Evolutionary conservation across 2,888 invertebrate genomes (phyloP).

Genomic region (Drosophila pegasa): DNA sequence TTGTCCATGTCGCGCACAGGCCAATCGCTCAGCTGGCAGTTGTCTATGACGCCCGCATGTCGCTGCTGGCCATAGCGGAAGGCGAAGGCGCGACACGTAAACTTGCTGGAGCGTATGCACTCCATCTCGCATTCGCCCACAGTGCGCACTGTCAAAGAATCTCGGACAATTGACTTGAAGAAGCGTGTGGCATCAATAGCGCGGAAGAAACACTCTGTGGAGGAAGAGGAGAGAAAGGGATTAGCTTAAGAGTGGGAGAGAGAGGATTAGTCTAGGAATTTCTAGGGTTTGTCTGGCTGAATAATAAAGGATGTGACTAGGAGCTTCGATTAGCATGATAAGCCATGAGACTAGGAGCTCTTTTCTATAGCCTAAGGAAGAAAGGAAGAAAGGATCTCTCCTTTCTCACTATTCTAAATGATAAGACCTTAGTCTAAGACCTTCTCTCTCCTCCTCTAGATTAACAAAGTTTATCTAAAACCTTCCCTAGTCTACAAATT

Average conservation of each 20-base stretch:
- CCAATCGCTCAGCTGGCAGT: constrained; percentile 92
- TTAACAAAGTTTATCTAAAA: too few relatives aligned
- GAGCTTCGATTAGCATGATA: too few relatives aligned
- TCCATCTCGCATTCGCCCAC: constrained; percentile 93
- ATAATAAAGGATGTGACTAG: not conserved
- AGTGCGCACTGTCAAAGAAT: constrained; percentile 88
- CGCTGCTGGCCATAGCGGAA: constrained; percentile 89
- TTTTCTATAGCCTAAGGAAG: not conserved
- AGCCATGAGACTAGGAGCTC: too few relatives aligned
- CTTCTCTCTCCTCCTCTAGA: not conserved
- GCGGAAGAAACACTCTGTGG: constrained; percentile 92
- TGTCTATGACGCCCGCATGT: constrained; percentile 89
- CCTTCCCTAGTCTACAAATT: too few relatives aligned
- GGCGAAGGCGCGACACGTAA: constrained; percentile 93
- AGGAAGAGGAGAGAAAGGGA: too few relatives aligned
- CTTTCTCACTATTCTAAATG: too few relatives aligned
- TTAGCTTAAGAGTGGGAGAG: not conserved
- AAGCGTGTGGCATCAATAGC: constrained; percentile 91
- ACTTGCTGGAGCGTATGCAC: constrained; percentile 89
- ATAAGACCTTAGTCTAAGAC: not conserved
- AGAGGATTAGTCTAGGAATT: not conserved
- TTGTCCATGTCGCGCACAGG: constrained; percentile 88
- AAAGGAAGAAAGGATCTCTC: not conserved
- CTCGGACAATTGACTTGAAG: constrained; percentile 87
- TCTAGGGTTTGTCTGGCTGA: not conserved